Conservation (phyloP, 2,797 vertebrate species). For the Potorous gilbertii region DNA sequence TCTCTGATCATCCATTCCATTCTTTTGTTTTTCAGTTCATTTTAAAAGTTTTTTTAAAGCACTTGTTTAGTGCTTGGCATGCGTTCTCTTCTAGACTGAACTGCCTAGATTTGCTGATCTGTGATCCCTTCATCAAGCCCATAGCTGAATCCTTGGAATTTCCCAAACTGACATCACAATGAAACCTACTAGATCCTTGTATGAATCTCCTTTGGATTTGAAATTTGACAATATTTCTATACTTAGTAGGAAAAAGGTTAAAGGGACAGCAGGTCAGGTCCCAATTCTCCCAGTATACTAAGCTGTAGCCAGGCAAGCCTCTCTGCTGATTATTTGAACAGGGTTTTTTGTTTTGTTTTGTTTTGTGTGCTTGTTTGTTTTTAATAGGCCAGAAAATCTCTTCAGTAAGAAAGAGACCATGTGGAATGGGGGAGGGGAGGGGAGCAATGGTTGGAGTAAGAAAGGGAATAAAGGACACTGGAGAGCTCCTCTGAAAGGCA, state of each 20-base stretch:
- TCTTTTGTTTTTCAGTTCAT: neutral
- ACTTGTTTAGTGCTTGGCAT: neutral
- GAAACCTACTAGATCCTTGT: neutral
- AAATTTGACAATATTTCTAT: neutral
- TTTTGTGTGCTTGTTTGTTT: neutral
- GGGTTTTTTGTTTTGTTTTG: neutral
- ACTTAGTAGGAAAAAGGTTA: neutral
- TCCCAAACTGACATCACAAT: neutral
- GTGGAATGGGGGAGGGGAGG: neutral
- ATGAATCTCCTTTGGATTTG: neutral
- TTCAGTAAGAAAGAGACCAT: constrained; percentile 1
- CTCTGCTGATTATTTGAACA: neutral
- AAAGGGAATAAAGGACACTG: neutral
- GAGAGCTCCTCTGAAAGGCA: neutral
- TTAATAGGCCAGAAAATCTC: neutral
- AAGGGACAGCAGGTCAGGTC: neutral
- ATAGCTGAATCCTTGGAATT: neutral
- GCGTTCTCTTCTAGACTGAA: neutral
- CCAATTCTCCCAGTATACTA: neutral
- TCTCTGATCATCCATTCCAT: neutral
- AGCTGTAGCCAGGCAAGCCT: neutral
- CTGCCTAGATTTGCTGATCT: neutral
- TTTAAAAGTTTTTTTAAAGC: neutral
- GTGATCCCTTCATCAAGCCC: neutral
- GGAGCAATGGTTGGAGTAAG: neutral